These are phyloP conservation scores for Bryconaethiops microstoma DNA, from an alignment of 2,797 vertebrate genomes.

Conservation along the genomic window DNA sequence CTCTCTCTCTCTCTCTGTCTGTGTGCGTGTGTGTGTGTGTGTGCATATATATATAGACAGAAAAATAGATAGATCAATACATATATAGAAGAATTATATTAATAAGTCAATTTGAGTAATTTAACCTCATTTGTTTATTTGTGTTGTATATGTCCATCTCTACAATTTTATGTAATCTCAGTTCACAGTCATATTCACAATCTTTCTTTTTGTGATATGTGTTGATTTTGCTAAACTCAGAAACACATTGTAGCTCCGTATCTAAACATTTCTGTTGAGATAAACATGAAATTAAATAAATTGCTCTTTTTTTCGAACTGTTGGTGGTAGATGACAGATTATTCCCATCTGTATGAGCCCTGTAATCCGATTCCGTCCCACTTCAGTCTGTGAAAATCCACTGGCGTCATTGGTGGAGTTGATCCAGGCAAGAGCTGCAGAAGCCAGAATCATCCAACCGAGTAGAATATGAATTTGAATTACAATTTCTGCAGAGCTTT, in stretches of 20 bases:
- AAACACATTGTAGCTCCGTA: background rate
- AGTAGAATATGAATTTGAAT: background rate
- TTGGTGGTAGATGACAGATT: constrained; percentile 75
- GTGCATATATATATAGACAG: no score
- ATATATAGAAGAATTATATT: no score
- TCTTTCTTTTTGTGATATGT: background rate
- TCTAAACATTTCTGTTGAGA: constrained; percentile 1
- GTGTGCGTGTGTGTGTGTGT: no score
- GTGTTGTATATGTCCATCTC: background rate
- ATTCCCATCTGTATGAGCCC: constrained; percentile 77
- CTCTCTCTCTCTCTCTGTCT: no score
- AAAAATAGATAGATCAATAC: no score
- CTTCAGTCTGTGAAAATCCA: constrained; percentile 78
- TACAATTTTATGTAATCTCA: background rate
- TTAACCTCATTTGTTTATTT: background rate
- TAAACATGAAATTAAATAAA: background rate
- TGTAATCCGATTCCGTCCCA: constrained; percentile 79
- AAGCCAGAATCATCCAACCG: constrained; percentile 64
- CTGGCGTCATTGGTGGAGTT: constrained; percentile 75
- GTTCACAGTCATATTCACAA: background rate
- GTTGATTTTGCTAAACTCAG: background rate
- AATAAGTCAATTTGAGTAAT: no score
- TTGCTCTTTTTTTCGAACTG: constrained; percentile 37
- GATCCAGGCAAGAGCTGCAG: constrained; percentile 63
- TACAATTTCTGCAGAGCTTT: no score